Evolutionary conservation across 2,797 vertebrate species (phyloP).

Genomic region (Coracias cyanogaster): DNA sequence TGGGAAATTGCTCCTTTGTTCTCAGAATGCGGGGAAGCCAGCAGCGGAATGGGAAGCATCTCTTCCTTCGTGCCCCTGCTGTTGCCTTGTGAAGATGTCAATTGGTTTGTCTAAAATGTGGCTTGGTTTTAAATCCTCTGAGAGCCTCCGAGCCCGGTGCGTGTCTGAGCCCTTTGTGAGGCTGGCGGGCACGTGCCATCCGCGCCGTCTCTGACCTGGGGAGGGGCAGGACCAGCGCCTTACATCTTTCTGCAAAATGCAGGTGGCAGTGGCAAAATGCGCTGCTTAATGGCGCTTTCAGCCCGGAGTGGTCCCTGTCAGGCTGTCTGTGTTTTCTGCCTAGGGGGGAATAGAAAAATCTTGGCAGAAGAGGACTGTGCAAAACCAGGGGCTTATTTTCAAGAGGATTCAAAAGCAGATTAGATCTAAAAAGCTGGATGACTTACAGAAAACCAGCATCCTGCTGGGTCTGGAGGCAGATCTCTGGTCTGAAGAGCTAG

Average conservation of each 20-base stretch:
- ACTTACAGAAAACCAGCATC: background rate
- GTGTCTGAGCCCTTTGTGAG: background rate
- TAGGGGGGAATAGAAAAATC: background rate
- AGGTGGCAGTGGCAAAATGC: background rate
- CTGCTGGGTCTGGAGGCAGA: background rate
- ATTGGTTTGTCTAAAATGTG: background rate
- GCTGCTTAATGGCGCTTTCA: background rate
- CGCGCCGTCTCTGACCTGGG: background rate
- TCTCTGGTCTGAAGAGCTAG: background rate
- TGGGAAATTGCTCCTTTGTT: background rate
- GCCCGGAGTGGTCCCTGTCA: background rate
- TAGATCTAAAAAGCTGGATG: background rate
- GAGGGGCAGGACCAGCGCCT: background rate
- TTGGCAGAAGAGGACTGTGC: background rate
- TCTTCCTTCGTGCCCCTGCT: background rate
- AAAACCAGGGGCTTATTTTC: background rate
- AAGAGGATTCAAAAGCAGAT: background rate
- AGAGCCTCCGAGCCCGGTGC: background rate
- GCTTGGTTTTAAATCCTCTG: background rate
- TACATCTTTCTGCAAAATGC: fast-evolving
- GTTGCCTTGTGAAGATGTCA: background rate
- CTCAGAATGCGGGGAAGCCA: background rate
- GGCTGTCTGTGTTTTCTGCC: background rate
- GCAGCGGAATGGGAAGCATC: background rate
- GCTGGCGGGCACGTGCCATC: background rate